These are phyloP conservation scores for Phalera bucephala DNA, from an alignment of 2,888 invertebrate genomes.

Conservation along the genomic window DNA sequence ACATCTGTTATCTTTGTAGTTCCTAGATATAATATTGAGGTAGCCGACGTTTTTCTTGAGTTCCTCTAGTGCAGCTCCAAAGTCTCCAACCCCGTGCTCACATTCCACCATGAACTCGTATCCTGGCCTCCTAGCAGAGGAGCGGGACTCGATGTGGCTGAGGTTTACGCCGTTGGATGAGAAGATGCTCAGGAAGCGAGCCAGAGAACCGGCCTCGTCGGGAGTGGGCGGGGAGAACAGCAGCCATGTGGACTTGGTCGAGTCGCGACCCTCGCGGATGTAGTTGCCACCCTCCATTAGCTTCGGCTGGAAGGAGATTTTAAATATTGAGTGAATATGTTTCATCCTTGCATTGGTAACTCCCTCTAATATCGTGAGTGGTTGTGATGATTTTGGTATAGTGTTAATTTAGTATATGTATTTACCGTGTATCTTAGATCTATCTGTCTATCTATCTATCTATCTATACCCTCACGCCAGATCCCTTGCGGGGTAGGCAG, in stretches of 20 bases:
- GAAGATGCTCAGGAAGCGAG: conserved; percentile 94
- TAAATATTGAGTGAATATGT: too few species aligned
- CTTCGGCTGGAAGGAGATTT: conserved; percentile 88
- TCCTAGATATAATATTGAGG: conserved; percentile 94
- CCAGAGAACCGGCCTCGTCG: conserved; percentile 93
- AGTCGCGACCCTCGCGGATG: conserved; percentile 90
- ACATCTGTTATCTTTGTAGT: conserved; percentile 91
- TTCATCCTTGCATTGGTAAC: too few species aligned
- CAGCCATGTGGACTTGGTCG: conserved; percentile 90
- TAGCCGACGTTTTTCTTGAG: conserved; percentile 88
- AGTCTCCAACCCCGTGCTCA: conserved; percentile 88
- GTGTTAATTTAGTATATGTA: too few species aligned
- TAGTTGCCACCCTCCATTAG: conserved; percentile 92
- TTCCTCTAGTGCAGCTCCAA: conserved; percentile 89
- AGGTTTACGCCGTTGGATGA: conserved; percentile 92
- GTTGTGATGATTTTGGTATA: too few species aligned
- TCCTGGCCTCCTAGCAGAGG: conserved; percentile 89
- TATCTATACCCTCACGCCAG: too few species aligned
- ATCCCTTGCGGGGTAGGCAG: too few species aligned
- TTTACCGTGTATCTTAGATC: too few species aligned
- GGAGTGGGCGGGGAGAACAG: conserved; percentile 93
- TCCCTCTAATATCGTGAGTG: too few species aligned
- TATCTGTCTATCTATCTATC: too few species aligned
- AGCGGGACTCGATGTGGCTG: conserved; percentile 95
- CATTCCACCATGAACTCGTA: conserved; percentile 99